phyloP scores from a whole-genome alignment of 1,140 invertebrate genomes.

The Belonocnema kinseyi region DNA sequence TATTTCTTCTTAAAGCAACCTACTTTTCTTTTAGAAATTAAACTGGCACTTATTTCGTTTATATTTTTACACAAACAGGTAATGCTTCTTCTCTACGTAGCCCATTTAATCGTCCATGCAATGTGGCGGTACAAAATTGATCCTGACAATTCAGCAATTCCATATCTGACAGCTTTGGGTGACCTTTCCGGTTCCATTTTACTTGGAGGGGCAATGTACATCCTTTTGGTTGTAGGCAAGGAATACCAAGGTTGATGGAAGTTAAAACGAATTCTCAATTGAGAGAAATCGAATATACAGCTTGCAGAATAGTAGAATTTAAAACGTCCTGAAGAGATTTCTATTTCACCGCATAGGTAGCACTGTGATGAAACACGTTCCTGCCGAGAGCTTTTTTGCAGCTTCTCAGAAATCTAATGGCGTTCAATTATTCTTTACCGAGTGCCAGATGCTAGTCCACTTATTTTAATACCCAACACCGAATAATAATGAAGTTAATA shows the following conservation, averaged over 20 bases:
- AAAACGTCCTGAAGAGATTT: neutral
- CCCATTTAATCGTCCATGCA: constrained; percentile 90
- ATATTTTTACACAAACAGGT: constrained; percentile 78
- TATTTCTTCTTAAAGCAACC: neutral
- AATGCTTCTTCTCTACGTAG: constrained; percentile 86
- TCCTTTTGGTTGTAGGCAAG: constrained; percentile 76
- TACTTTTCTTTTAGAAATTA: too few species aligned
- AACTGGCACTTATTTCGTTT: neutral
- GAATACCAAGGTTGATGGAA: constrained; percentile 48
- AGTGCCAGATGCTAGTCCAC: constrained; percentile 17
- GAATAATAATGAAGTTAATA: neutral
- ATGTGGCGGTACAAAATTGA: constrained; percentile 95
- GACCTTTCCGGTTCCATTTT: constrained; percentile 94
- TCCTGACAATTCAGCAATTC: constrained; percentile 98
- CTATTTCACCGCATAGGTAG: neutral
- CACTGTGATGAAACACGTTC: neutral
- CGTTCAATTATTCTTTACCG: neutral
- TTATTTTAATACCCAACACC: neutral
- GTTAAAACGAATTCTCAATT: neutral
- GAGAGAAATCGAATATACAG: neutral
- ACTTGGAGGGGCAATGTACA: constrained; percentile 88
- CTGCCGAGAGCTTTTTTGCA: neutral
- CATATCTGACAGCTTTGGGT: constrained; percentile 95
- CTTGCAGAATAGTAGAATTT: constrained; percentile 22
- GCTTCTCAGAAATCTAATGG: neutral